Base-by-base conservation (phyloP, 2,797 vertebrate species). In the Platalea minor region DNA sequence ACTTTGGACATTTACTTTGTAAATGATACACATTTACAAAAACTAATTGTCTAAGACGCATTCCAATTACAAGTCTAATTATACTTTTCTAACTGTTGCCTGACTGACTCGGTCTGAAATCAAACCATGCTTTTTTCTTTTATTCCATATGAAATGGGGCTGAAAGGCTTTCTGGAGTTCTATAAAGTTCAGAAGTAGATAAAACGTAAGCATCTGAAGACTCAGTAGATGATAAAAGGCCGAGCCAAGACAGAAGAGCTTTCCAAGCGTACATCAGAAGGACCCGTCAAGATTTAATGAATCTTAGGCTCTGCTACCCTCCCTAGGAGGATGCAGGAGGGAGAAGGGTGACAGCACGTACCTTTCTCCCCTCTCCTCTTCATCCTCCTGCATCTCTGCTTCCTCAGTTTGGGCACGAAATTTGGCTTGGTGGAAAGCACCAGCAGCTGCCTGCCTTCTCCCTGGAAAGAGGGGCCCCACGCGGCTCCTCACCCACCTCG, bases 31-130 rank as follows among this genome's bases (percentile, higher is more conserved):
- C 79, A 41, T 68, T 84, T 84, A 77, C 65, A 73, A 76, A 79
- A 94, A 64, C 77, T 78, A 95, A 95, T 91, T 86, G 92, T 76
- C 88, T 75, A 37, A 63, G 70, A 92, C 10, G 7, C 56, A 54
- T 61, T 82, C 86, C 70, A 78, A 91, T 94, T 95, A 96, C 91
- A 89, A 79, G 39, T 56, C 92, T 95, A 87, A 96, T 96, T 91
- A 92, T 10, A 51, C 74, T 92, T 87, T 61, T 73, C 86, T 46
- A 45, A 85, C 54, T 18, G 48, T 10, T 88, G 78, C 88, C 85
- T 50, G 76, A 73, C 50, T 0, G 10, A 73, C 65, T 76, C 7
- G 1, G 69, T 45, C 51, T 72, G 61, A 85, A 89, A 89, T 67
- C 84, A 91, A 91, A 76, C 54, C 33, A 14, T 3, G 37, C 20